Conservation (phyloP, 1,140 invertebrate species). For the Colletes latitarsis region DNA sequence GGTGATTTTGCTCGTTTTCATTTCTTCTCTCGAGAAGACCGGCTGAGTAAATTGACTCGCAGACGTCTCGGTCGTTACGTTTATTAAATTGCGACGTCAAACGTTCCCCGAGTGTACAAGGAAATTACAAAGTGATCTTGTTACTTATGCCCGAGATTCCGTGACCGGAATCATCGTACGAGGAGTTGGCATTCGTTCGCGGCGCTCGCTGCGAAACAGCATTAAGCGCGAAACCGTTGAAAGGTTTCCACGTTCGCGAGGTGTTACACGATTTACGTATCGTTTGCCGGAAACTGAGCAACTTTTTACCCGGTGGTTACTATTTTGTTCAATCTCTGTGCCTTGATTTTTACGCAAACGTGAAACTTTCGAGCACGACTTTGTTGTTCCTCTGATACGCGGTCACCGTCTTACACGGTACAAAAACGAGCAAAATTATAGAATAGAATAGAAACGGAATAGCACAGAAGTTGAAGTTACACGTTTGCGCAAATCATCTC, state of each 20-base stretch:
- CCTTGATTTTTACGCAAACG: too few species aligned
- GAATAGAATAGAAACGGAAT: too few species aligned
- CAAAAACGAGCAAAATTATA: too few species aligned
- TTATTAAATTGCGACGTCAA: conserved; percentile 55
- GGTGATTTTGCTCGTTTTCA: conserved; percentile 9
- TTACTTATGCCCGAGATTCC: conserved; percentile 7
- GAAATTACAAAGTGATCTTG: conserved; percentile 34
- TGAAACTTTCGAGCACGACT: too few species aligned
- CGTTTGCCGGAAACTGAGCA: too few species aligned
- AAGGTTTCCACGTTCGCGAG: neutral
- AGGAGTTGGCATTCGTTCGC: neutral
- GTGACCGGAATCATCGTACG: neutral
- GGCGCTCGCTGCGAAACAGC: neutral
- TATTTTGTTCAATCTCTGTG: too few species aligned
- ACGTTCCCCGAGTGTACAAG: conserved; percentile 9
- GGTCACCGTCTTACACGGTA: too few species aligned
- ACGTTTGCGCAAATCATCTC: too few species aligned
- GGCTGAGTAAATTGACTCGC: conserved; percentile 35
- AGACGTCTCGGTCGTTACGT: conserved; percentile 42
- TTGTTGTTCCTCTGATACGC: too few species aligned
- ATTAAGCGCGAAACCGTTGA: neutral
- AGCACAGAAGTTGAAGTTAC: too few species aligned
- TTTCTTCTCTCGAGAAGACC: conserved; percentile 37
- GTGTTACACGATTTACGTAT: too few species aligned
- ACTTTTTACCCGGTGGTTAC: too few species aligned